A percentile compares a stretch with the other conserved stretches of the same genome.
Evolutionary conservation across 1,140 invertebrate genomes (phyloP).

Genomic region (Ylistrum balloti): DNA sequence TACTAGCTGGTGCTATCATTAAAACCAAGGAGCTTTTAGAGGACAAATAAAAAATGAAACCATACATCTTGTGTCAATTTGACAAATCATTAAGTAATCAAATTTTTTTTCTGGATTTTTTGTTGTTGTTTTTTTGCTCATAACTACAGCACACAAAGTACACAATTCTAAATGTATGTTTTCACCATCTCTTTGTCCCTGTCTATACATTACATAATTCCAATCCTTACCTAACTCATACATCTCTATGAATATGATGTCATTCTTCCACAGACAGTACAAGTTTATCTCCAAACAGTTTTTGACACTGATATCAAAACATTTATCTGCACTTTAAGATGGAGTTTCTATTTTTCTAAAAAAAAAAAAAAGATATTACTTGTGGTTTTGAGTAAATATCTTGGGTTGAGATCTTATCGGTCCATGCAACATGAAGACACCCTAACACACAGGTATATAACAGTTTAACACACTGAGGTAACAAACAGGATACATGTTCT

Average conservation of each 20-base stretch:
- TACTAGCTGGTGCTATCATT: neutral
- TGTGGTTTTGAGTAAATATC: neutral
- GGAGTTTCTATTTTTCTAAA: neutral
- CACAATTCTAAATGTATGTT: neutral
- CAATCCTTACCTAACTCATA: neutral
- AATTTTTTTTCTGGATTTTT: neutral
- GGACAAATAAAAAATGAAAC: neutral
- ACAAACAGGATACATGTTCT: conserved; percentile 1
- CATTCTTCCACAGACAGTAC: neutral
- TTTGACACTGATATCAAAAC: neutral
- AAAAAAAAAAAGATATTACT: neutral
- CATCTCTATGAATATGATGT: neutral
- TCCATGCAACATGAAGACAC: neutral
- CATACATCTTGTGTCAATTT: neutral
- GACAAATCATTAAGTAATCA: neutral
- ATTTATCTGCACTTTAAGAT: neutral
- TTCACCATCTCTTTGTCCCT: neutral
- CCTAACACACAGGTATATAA: neutral
- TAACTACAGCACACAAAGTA: neutral
- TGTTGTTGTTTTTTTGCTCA: neutral
- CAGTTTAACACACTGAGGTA: neutral
- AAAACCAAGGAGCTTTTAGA: too few species aligned
- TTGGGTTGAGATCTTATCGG: neutral
- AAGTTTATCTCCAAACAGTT: neutral
- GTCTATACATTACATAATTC: neutral